Evolutionary conservation across 2,113 vertebrate genomes (phyloP).

Genomic region (Carassius carassius): DNA sequence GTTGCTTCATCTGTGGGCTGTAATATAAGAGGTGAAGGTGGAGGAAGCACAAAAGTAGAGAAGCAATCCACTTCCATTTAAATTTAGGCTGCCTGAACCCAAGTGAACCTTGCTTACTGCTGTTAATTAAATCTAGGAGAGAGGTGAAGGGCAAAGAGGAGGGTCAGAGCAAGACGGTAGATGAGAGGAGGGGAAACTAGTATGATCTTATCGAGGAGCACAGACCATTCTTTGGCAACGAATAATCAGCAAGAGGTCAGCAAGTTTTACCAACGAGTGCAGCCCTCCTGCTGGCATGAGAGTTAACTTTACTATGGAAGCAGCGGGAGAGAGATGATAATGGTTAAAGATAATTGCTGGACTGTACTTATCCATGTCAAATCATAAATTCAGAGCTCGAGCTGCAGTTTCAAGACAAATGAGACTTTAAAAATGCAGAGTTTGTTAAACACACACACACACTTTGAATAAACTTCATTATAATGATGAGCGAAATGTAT

Average conservation of each 20-base stretch:
- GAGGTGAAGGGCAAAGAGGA: slow-evolving; percentile 60
- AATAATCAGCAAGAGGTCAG: slow-evolving; percentile 50
- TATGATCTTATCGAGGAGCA: slow-evolving; percentile 49
- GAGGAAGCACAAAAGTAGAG: slow-evolving; percentile 39
- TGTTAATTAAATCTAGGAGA: slow-evolving; percentile 63
- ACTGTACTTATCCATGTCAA: slow-evolving; percentile 22
- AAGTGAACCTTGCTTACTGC: slow-evolving; percentile 48
- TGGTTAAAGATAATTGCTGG: slow-evolving; percentile 25
- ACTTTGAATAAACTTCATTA: not conserved
- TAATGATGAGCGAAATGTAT: not conserved
- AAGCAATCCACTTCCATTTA: slow-evolving; percentile 55
- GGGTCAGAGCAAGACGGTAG: slow-evolving; percentile 22
- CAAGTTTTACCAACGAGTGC: slow-evolving; percentile 24
- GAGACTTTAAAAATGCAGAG: slow-evolving; percentile 10
- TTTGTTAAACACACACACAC: not conserved
- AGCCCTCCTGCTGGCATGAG: slow-evolving; percentile 5
- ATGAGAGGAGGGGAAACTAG: slow-evolving; percentile 47
- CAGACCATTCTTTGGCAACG: slow-evolving; percentile 15
- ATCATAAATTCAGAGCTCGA: not conserved
- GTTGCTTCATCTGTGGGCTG: slow-evolving; percentile 52
- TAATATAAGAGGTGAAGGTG: slow-evolving; percentile 47
- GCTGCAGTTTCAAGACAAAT: not conserved
- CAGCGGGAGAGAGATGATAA: not conserved
- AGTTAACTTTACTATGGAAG: slow-evolving; percentile 13
- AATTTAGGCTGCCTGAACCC: slow-evolving; percentile 57